These are phyloP conservation scores for Caenorhabditis drosophilae DNA, from an alignment of 2,888 invertebrate species.

Conservation along the genomic window DNA sequence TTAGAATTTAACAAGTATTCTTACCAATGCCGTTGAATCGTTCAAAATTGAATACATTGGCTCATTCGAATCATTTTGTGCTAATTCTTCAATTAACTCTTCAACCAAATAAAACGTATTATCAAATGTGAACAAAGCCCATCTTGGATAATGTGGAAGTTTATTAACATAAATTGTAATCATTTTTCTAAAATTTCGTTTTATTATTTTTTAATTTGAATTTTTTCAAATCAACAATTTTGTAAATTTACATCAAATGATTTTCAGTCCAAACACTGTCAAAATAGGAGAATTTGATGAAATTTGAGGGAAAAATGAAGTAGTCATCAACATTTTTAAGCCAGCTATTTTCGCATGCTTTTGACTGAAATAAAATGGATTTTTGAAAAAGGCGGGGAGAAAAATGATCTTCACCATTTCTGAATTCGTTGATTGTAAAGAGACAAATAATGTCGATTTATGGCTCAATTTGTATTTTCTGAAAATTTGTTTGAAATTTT, in stretches of 20 bases:
- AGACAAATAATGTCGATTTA: slow-evolving; percentile 21
- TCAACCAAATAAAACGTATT: slow-evolving; percentile 27
- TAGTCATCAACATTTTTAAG: slow-evolving; percentile 20
- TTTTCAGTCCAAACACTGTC: slow-evolving; percentile 17
- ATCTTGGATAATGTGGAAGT: slow-evolving; percentile 26
- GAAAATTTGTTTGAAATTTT: too few relatives aligned
- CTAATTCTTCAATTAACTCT: slow-evolving; percentile 17
- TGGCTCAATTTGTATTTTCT: slow-evolving; percentile 19
- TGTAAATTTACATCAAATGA: slow-evolving; percentile 17
- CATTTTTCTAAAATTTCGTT: slow-evolving; percentile 20
- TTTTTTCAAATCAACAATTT: neutral
- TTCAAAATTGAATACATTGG: slow-evolving; percentile 18
- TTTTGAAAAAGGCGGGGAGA: neutral
- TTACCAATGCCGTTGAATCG: slow-evolving; percentile 3
- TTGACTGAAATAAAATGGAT: slow-evolving; percentile 2
- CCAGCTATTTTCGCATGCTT: slow-evolving; percentile 22
- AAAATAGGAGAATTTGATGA: slow-evolving; percentile 12
- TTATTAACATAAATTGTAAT: slow-evolving; percentile 11
- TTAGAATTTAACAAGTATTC: slow-evolving; percentile 1
- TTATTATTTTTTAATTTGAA: neutral
- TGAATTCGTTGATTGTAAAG: slow-evolving; percentile 19
- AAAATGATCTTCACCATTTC: slow-evolving; percentile 10
- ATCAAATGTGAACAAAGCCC: slow-evolving; percentile 33
- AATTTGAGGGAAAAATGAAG: slow-evolving; percentile 20
- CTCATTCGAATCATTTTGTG: slow-evolving; percentile 16